phyloP scores from a whole-genome alignment of 1,140 invertebrate genomes.

The Diachasma alloeum region DNA sequence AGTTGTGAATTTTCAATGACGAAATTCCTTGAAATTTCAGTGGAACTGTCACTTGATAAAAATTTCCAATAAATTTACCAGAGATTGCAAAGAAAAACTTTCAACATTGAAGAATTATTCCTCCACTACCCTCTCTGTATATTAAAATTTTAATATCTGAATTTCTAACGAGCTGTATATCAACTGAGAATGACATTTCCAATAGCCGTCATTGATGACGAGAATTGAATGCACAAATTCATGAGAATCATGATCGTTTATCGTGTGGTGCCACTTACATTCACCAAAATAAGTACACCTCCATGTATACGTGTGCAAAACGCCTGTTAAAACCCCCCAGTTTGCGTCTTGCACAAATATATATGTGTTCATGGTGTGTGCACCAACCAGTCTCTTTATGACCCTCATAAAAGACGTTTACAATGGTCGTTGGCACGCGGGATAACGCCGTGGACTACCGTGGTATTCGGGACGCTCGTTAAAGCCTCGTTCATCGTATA shows the following conservation, averaged over 20 bases:
- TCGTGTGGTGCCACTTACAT: neutral
- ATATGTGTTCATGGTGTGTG: conserved; percentile 38
- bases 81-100: too few species aligned
- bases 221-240: conserved; percentile 20
- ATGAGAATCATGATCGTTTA: conserved; percentile 14
- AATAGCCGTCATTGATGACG: too few species aligned
- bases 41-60: too few species aligned
- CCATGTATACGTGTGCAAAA: neutral
- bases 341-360: conserved; percentile 13
- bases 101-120: too few species aligned
- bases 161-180: too few species aligned
- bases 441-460: conserved; percentile 35
- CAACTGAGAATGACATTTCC: too few species aligned
- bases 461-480: conserved; percentile 44
- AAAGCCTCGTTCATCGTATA: conserved; percentile 34
- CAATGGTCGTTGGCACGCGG: conserved; percentile 39
- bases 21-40: too few species aligned
- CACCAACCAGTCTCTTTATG: conserved; percentile 36
- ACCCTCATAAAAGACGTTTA: conserved; percentile 45
- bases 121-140: too few species aligned
- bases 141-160: too few species aligned
- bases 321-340: conserved; percentile 18
- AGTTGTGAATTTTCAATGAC: too few species aligned
- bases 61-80: too few species aligned
- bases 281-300: neutral